A percentile compares a stretch with the other conserved stretches of the same genome.
Evolutionary conservation across 2,113 vertebrate species (phyloP).

Genomic region (Dicaeum eximium): DNA sequence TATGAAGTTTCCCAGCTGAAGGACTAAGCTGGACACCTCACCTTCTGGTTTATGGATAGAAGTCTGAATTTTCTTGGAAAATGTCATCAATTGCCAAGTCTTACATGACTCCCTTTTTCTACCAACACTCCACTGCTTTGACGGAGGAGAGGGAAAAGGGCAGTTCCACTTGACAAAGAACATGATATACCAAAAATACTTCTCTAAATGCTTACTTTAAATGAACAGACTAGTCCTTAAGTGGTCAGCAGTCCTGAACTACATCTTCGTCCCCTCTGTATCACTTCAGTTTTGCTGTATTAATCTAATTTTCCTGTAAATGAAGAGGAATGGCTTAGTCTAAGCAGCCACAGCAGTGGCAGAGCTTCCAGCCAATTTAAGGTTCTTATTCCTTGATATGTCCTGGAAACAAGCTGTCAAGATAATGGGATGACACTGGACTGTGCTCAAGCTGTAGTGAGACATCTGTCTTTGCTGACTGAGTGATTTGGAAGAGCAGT

Average conservation of each 20-base stretch:
- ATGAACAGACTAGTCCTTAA: background rate
- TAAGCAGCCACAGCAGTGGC: background rate
- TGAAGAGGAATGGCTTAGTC: background rate
- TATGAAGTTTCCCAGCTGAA: slow-evolving; percentile 88
- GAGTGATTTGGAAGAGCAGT: background rate
- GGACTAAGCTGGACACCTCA: slow-evolving; percentile 5
- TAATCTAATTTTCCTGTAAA: background rate
- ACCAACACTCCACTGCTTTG: background rate
- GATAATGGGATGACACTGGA: background rate
- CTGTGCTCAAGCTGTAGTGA: background rate
- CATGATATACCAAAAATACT: background rate
- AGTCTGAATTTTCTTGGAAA: background rate
- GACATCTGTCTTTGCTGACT: background rate
- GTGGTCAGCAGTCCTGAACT: background rate
- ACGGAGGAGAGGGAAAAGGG: background rate
- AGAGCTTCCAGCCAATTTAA: background rate
- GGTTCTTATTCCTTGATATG: background rate
- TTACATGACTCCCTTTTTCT: background rate
- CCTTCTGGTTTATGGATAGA: background rate
- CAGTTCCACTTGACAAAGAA: background rate
- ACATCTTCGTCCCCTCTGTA: background rate
- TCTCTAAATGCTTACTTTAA: background rate
- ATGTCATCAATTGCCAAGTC: background rate
- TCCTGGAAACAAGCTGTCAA: background rate
- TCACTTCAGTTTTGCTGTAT: background rate